Evolutionary conservation across 1,140 invertebrate species (phyloP), one percentile per base, ranked within the genome.

Genomic region (Drosophila parabipectinata): DNA sequence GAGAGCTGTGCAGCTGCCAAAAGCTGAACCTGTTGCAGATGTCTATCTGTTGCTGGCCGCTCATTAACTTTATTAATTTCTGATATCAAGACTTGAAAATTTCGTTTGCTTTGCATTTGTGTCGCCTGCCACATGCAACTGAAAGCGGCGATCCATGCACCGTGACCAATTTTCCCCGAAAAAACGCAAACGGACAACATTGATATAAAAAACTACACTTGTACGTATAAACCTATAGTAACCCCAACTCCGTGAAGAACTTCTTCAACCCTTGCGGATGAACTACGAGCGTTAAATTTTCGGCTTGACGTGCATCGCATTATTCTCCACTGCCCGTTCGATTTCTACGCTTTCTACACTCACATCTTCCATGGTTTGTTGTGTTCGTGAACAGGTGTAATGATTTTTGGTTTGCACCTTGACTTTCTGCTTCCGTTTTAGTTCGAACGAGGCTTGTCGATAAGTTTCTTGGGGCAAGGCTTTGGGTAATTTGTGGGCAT

Each of bases 331-430:
- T 48, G 39, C 21, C 45, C 72, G 59, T 60, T 47, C 82, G 69
- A 87, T 87, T 81, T 72, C 69, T 72, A 82, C 82, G 83, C 82
- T 88, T 88, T 87, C 83, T 87, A 82, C 83, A 82, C 82, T 85
- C 83, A 82, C 78, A 82, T 41, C 51, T 44, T 30, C 34, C 7
- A 10, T 39, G 37, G 24, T 14, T 60, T 21, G 64, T 50, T 57
- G 59, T 53, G 56, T 54, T 53, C 8, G 76, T 59, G 83, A 79
- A 87, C 83, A 88, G 83, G 83, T 87, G 83, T 83, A 87, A 89
- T 79, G 83, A 87, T 87, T 87, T 83, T 88, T 75, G 47, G 60
- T 61, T 83, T 88, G 83, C 83, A 87, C 83, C 83, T 87, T 87
- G 83, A 87, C 83, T 87, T 73, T 77, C 59, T 88, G 79, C 79